These are phyloP conservation scores for Decapterus maruadsi DNA, from an alignment of 2,797 vertebrate genomes.

Conservation along the genomic window DNA sequence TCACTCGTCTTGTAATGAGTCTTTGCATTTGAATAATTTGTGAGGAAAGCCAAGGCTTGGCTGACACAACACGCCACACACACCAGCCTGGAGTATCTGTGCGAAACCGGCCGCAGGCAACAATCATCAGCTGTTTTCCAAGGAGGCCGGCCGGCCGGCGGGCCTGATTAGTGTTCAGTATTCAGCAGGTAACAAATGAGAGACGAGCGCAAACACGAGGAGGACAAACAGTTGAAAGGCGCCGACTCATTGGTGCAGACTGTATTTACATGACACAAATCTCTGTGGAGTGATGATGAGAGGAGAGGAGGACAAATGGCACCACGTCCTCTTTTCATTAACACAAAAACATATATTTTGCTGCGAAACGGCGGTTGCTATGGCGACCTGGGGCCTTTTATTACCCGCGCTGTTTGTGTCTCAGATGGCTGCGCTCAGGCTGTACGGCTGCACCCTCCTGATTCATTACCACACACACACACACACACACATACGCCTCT, in stretches of 20 bases:
- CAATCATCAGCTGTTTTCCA: background rate
- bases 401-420: background rate
- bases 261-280: background rate
- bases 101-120: background rate
- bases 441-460: rapidly evolving
- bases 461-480: slow-evolving; percentile 1
- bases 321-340: slow-evolving; percentile 22
- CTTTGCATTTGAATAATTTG: too few species aligned
- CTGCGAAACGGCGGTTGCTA: slow-evolving; percentile 35
- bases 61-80: too few species aligned
- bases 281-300: background rate
- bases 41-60: too few species aligned
- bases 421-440: background rate
- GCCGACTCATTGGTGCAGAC: background rate
- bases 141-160: background rate
- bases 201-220: background rate
- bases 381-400: slow-evolving; percentile 18
- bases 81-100: too few species aligned
- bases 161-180: background rate
- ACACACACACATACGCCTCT: background rate
- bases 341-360: slow-evolving; percentile 14
- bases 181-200: background rate
- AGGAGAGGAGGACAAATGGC: background rate
- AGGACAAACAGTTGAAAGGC: background rate
- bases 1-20: too few species aligned